Conservation (phyloP, 2,888 invertebrate species). For the Stictocephala bisonia region DNA sequence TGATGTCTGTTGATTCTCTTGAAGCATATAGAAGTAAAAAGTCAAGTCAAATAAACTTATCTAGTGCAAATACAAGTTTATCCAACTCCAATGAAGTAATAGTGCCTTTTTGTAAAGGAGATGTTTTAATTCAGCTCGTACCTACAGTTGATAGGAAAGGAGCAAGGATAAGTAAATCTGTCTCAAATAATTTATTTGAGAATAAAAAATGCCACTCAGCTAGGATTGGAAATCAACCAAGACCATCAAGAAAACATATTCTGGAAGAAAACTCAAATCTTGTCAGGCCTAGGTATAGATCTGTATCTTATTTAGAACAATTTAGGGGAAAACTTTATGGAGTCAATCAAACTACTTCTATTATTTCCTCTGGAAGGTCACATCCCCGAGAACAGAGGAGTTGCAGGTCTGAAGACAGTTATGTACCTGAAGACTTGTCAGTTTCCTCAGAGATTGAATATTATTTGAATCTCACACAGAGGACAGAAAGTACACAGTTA, state of each 20-base stretch:
- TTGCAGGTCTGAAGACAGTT: no score
- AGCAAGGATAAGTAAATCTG: neutral
- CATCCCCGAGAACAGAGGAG: no score
- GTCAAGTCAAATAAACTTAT: no score
- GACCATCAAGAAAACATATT: neutral
- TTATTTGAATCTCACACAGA: no score
- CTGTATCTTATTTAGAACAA: constrained; percentile 33
- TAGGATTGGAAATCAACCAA: no score
- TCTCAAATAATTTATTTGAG: neutral
- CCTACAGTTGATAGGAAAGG: neutral
- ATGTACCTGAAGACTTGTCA: no score
- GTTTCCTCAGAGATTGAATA: no score
- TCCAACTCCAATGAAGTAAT: neutral
- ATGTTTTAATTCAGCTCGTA: neutral
- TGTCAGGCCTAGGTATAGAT: constrained; percentile 23
- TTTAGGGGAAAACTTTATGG: neutral
- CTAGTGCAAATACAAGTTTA: neutral
- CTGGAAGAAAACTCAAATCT: neutral
- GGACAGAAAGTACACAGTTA: no score
- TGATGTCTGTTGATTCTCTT: neutral
- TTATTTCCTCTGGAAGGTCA: no score
- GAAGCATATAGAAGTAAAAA: constrained; percentile 1
- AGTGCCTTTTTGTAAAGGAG: neutral
- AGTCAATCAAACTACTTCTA: no score
- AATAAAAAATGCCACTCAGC: no score